Evolutionary conservation across 2,888 invertebrate genomes (phyloP).

Genomic region (Chrysolina haemoptera): DNA sequence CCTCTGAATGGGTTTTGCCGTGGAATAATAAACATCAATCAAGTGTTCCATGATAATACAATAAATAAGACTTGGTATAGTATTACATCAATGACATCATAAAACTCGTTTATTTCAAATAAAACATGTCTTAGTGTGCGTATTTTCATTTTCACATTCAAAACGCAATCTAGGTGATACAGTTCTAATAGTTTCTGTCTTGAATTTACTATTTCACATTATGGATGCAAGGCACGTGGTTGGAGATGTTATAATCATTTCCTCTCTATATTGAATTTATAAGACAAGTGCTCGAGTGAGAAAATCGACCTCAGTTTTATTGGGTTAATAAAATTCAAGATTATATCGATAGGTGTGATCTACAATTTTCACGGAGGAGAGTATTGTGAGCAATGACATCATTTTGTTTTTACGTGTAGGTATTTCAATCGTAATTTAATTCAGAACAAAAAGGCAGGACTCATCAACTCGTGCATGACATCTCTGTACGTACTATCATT

Average conservation of each 20-base stretch:
- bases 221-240: slow-evolving; percentile 20
- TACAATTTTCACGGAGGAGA: slow-evolving; percentile 18
- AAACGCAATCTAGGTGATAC: slow-evolving; percentile 26
- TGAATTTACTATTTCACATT: slow-evolving; percentile 22
- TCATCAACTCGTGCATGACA: slow-evolving; percentile 16
- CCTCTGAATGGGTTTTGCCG: slow-evolving; percentile 13
- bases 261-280: slow-evolving; percentile 29
- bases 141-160: slow-evolving; percentile 29
- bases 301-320: slow-evolving; percentile 28
- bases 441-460: slow-evolving; percentile 13
- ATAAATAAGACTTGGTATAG: slow-evolving; percentile 15
- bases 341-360: slow-evolving; percentile 22
- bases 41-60: slow-evolving; percentile 13
- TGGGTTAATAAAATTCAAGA: slow-evolving; percentile 26
- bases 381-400: slow-evolving; percentile 22
- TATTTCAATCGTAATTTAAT: slow-evolving; percentile 11
- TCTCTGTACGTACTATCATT: slow-evolving; percentile 1
- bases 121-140: slow-evolving; percentile 12
- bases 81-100: slow-evolving; percentile 23
- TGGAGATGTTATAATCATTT: slow-evolving; percentile 31
- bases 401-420: slow-evolving; percentile 19
- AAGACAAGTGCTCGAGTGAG: slow-evolving; percentile 16
- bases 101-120: slow-evolving; percentile 13
- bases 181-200: slow-evolving; percentile 27
- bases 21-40: slow-evolving; percentile 20